phyloP scores from a whole-genome alignment of 2,888 invertebrate genomes.

The Bembecia ichneumoniformis region DNA sequence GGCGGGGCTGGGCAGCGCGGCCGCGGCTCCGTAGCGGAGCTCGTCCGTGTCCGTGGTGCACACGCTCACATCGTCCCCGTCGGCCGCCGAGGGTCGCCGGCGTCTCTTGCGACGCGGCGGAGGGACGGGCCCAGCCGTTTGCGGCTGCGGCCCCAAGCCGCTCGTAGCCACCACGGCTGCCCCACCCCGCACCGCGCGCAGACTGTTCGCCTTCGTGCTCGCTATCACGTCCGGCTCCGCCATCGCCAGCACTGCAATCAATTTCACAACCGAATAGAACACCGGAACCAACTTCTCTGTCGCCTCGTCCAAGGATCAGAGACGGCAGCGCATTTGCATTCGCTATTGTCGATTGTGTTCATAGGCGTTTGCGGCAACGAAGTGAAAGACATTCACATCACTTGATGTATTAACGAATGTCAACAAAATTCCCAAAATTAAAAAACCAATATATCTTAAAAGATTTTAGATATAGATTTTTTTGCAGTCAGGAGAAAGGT shows the following conservation, averaged over 20 bases:
- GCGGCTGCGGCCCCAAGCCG: conserved; percentile 13
- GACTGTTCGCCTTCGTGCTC: conserved; percentile 82
- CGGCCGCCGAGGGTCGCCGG: conserved; percentile 34
- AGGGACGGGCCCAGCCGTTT: conserved; percentile 2
- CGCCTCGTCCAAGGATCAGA: conserved; percentile 12
- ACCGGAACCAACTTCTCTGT: conserved; percentile 9
- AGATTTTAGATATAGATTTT: no score
- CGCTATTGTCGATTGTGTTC: no score
- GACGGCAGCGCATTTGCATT: conserved; percentile 4
- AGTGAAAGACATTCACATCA: no score
- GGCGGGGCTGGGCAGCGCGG: conserved; percentile 80
- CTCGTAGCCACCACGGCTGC: conserved; percentile 31
- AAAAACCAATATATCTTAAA: no score
- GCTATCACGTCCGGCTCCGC: conserved; percentile 94
- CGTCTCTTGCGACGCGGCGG: neutral
- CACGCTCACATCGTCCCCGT: conserved; percentile 52
- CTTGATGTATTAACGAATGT: no score
- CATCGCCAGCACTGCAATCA: conserved; percentile 56
- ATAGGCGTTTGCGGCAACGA: no score
- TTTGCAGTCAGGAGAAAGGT: no score
- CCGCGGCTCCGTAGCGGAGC: conserved; percentile 21
- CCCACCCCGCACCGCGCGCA: conserved; percentile 63
- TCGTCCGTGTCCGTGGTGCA: conserved; percentile 54
- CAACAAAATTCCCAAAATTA: no score
- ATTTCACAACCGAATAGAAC: neutral